phyloP scores from a whole-genome alignment of 1,140 invertebrate genomes.

The Drosophila neocordata region DNA sequence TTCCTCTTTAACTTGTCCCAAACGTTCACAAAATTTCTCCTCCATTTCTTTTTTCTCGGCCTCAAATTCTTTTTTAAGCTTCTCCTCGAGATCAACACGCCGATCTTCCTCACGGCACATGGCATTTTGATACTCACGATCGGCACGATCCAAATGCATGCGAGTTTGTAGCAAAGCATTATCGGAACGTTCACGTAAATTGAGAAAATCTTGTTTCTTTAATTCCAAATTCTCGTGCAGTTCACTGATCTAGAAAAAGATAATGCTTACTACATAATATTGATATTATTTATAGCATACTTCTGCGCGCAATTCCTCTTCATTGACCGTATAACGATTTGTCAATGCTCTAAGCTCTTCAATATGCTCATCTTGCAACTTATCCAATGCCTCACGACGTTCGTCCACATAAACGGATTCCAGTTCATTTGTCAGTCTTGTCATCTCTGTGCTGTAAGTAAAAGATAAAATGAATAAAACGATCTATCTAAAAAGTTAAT shows the following conservation, averaged over 20 bases:
- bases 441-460: constrained; percentile 83
- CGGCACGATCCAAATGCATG: constrained; percentile 81
- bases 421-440: constrained; percentile 85
- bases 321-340: constrained; percentile 84
- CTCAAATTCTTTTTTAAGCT: constrained; percentile 70
- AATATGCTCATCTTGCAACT: constrained; percentile 83
- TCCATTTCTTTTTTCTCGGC: constrained; percentile 78
- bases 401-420: constrained; percentile 86
- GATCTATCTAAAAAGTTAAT: neutral
- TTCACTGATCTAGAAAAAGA: constrained; percentile 83
- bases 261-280: no score
- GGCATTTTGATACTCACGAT: constrained; percentile 84
- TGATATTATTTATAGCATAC: constrained; percentile 82
- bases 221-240: constrained; percentile 84
- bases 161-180: constrained; percentile 75
- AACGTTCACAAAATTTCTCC: constrained; percentile 73
- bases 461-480: neutral
- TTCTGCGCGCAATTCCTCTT: constrained; percentile 84
- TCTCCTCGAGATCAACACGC: constrained; percentile 78
- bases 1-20: constrained; percentile 80
- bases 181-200: constrained; percentile 74
- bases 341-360: constrained; percentile 84
- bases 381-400: constrained; percentile 84
- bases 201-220: constrained; percentile 83
- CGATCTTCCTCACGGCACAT: constrained; percentile 84